These are phyloP conservation scores for Leptodactylus fuscus DNA, from an alignment of 2,113 vertebrate genomes.

Conservation along the genomic window DNA sequence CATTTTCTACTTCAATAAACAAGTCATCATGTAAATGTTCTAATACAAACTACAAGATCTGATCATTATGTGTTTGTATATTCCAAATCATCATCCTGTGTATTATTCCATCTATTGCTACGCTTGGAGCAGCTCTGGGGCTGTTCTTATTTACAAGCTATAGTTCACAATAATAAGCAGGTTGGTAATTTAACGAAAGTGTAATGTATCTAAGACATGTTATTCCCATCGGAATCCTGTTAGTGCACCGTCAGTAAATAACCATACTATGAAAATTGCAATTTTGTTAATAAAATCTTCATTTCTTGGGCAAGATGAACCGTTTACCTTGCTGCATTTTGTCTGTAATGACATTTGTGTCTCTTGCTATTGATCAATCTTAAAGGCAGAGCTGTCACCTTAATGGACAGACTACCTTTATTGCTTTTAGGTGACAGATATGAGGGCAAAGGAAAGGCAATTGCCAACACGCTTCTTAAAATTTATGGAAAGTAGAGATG, in stretches of 20 bases:
- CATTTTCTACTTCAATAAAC: slow-evolving; percentile 44
- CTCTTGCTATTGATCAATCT: slow-evolving; percentile 24
- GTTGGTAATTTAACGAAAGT: slow-evolving; percentile 22
- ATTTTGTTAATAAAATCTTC: slow-evolving; percentile 14
- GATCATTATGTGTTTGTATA: slow-evolving; percentile 50
- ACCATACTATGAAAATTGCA: background rate
- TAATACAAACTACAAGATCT: slow-evolving; percentile 28
- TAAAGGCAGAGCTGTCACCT: slow-evolving; percentile 9
- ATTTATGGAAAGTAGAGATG: background rate
- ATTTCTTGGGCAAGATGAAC: slow-evolving; percentile 9
- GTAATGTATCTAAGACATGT: slow-evolving; percentile 7
- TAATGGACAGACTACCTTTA: slow-evolving; percentile 2
- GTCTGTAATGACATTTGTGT: slow-evolving; percentile 2
- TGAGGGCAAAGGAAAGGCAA: slow-evolving; percentile 9
- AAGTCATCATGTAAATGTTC: slow-evolving; percentile 49
- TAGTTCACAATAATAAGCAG: slow-evolving; percentile 34
- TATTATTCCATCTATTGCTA: slow-evolving; percentile 25
- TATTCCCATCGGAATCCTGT: background rate
- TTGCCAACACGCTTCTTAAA: background rate
- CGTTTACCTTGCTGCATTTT: slow-evolving; percentile 6
- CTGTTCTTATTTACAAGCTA: slow-evolving; percentile 38
- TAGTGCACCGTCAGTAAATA: background rate
- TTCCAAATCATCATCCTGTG: slow-evolving; percentile 36
- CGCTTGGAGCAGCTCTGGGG: background rate
- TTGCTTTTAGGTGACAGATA: slow-evolving; percentile 8